phyloP scores from a whole-genome alignment of 2,113 vertebrate genomes.

The Taxidea taxus region DNA sequence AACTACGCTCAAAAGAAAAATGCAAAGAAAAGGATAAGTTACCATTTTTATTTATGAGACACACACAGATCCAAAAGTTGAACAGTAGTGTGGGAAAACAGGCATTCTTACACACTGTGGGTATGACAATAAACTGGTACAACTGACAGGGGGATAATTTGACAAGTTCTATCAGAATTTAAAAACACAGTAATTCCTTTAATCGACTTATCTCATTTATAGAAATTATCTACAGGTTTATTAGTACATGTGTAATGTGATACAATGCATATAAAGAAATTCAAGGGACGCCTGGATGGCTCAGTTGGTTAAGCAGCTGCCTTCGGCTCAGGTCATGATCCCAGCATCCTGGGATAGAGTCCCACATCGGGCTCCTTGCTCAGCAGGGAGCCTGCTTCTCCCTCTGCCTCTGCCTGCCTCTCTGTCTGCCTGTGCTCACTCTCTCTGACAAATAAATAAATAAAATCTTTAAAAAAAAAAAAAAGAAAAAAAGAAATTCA shows the following conservation, averaged over 20 bases:
- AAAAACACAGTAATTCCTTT: background rate
- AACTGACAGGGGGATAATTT: background rate
- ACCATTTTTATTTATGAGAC: background rate
- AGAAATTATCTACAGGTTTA: background rate
- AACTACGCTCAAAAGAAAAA: background rate
- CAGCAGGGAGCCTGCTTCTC: too few relatives aligned
- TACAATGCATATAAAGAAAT: background rate
- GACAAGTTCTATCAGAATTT: slow-evolving; percentile 27
- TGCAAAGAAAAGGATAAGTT: slow-evolving; percentile 5
- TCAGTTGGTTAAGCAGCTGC: too few relatives aligned
- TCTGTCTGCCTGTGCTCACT: too few relatives aligned
- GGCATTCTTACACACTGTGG: background rate
- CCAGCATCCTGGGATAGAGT: too few relatives aligned
- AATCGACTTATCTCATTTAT: background rate
- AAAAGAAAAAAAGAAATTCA: background rate
- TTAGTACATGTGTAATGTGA: background rate
- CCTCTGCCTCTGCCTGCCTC: too few relatives aligned
- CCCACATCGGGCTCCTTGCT: too few relatives aligned
- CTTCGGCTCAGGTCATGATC: too few relatives aligned
- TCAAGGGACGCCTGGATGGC: too few relatives aligned
- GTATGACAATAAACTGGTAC: background rate
- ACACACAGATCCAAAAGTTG: background rate
- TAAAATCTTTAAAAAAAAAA: too few relatives aligned
- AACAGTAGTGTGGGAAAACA: background rate
- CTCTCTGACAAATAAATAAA: too few relatives aligned